Conservation (phyloP, 2,113 vertebrate species). For the Triplophysa tibetana region DNA sequence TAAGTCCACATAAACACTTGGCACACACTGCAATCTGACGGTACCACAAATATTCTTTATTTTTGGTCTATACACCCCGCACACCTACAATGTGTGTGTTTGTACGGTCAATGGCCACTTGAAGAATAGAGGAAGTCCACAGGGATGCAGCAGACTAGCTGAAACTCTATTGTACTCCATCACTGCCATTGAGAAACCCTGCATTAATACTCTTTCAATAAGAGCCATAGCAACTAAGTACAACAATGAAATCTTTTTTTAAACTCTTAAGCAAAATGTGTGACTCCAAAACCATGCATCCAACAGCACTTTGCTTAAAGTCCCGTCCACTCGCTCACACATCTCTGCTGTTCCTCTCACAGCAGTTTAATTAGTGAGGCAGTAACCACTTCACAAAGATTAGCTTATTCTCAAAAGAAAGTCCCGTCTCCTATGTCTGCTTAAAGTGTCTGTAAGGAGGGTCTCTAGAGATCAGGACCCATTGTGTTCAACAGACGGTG, state of each 20-base stretch:
- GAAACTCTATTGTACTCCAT: conserved; percentile 63
- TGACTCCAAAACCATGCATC: background rate
- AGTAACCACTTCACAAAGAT: conserved; percentile 73
- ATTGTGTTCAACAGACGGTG: conserved; percentile 65
- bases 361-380: conserved; percentile 57
- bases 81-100: conserved; percentile 11
- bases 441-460: conserved; percentile 65
- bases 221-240: conserved; percentile 47
- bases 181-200: conserved; percentile 62
- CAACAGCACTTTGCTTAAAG: background rate
- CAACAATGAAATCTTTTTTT: conserved; percentile 15
- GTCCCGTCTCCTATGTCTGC: conserved; percentile 58
- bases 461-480: conserved; percentile 45
- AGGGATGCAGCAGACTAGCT: conserved; percentile 47
- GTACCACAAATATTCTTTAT: background rate
- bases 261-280: background rate
- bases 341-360: background rate
- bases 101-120: conserved; percentile 41
- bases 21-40: background rate
- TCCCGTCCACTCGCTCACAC: background rate
- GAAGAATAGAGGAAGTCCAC: conserved; percentile 61
- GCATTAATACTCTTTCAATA: conserved; percentile 49
- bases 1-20: background rate
- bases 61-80: background rate
- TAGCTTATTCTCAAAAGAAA: conserved; percentile 64